Conservation (phyloP, 2,888 invertebrate species). For the Sussaba pulchella region DNA sequence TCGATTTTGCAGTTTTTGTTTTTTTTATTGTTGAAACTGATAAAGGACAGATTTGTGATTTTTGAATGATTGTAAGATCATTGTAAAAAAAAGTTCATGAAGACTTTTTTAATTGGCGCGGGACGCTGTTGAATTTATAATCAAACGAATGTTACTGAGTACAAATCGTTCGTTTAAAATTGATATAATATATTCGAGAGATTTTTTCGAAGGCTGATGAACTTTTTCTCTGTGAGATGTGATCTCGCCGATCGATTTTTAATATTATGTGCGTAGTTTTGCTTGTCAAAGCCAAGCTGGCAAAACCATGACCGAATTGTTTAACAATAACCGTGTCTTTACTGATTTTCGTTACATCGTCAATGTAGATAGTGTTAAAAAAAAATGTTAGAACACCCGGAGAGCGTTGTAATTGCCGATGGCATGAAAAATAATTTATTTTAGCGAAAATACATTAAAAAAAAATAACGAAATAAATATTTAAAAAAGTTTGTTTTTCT, state of each 20-base stretch:
- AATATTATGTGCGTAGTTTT: background rate
- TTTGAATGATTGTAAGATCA: constrained; percentile 32
- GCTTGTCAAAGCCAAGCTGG: background rate
- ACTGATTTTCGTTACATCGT: constrained; percentile 56
- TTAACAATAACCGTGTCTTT: constrained; percentile 1
- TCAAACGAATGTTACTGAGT: constrained; percentile 25
- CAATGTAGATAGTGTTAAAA: constrained; percentile 71
- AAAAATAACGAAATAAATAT: constrained; percentile 21
- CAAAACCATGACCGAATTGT: background rate
- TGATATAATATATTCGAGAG: constrained; percentile 11
- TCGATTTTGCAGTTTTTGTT: background rate
- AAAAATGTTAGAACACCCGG: constrained; percentile 71
- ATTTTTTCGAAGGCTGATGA: constrained; percentile 34
- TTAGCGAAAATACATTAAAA: constrained; percentile 71
- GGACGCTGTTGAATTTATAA: constrained; percentile 48
- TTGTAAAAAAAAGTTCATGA: constrained; percentile 37
- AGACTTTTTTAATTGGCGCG: constrained; percentile 45
- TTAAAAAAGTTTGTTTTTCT: constrained; percentile 74
- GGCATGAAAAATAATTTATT: constrained; percentile 80
- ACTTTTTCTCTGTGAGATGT: constrained; percentile 1
- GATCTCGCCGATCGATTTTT: background rate
- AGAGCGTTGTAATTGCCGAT: constrained; percentile 79
- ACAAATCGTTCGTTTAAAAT: constrained; percentile 33
- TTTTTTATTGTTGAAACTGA: background rate
- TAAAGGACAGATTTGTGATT: constrained; percentile 13